Percentiles rank a stretch among this genome's conserved stretches.
These are phyloP conservation scores for Allenopithecus nigroviridis DNA, from an alignment of 2,797 vertebrate species.

Conservation along the genomic window DNA sequence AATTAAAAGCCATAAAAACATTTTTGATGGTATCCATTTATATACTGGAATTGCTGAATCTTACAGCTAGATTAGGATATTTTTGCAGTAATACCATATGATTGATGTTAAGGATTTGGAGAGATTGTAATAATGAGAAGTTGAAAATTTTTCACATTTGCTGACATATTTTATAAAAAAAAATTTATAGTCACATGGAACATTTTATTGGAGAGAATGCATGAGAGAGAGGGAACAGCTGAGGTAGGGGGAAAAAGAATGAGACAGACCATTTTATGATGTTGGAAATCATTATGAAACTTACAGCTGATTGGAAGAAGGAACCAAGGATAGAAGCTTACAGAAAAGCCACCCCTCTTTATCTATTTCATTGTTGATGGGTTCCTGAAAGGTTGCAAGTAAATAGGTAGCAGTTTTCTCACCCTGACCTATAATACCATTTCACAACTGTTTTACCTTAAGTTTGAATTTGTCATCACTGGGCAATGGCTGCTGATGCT, in stretches of 20 bases:
- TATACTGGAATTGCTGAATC: conserved; percentile 67
- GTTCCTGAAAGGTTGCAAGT: neutral
- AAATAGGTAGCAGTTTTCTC: conserved; percentile 20
- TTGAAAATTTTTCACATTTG: conserved; percentile 45
- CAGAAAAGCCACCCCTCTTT: neutral
- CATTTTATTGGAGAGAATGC: conserved; percentile 37
- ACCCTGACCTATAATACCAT: neutral
- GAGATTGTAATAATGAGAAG: conserved; percentile 58
- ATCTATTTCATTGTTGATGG: conserved; percentile 8
- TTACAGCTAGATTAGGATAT: conserved; percentile 64
- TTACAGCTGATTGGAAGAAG: conserved; percentile 47
- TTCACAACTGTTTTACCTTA: conserved; percentile 24
- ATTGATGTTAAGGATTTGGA: conserved; percentile 69
- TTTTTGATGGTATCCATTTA: conserved; percentile 65
- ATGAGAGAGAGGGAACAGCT: neutral
- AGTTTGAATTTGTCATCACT: conserved; percentile 26
- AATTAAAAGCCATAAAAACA: conserved; percentile 69
- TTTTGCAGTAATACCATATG: conserved; percentile 64
- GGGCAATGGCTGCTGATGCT: neutral
- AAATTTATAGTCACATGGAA: neutral
- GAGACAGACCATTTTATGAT: neutral
- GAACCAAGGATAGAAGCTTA: conserved; percentile 43
- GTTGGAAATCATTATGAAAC: conserved; percentile 19
- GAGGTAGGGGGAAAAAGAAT: neutral
- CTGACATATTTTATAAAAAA: conserved; percentile 42